Base-by-base conservation (phyloP, 2,113 vertebrate genomes). In the Hyperopisus bebe region DNA sequence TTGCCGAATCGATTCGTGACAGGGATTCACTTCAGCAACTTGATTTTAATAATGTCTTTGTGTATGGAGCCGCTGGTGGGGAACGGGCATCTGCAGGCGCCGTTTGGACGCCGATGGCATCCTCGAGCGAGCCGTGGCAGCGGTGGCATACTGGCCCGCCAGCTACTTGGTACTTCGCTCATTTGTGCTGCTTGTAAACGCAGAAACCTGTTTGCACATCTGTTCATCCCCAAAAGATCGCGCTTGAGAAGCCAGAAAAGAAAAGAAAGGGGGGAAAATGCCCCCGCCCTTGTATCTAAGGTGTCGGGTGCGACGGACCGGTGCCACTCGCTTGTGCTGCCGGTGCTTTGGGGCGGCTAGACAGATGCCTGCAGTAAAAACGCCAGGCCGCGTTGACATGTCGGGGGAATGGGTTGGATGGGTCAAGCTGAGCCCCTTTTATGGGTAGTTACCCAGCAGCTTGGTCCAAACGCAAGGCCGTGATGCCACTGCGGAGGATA, bases 31-130 rank as follows among this genome's bases (percentile, higher is more conserved):
- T 89, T 48, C 82, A 5, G 39, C 46, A 4, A 11, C 89, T 89
- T 62, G 55, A 90, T 88, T 88, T 88, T 91, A 85, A 91, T 90
- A 88, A 88, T 62, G 89, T 46, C 50, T 84, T 46, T 83, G 51
- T 84, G 85, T 62, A 89, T 62, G 27, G 44, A 74, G 53, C 88
- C 89, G 90, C 21, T 47, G 80, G 77, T 84, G 86, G 39, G 48
- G 86, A 88, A 80, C 27, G 6, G 82, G 84, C 55, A 31, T 66
- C 55, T 80, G 70, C 35, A 62, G 21, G 86, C 51, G 47, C 50
- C 47, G 66, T 44, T 88, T 31, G 86, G 47, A 39, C 35, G 24
- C 86, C 39, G 85, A 80, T 66, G 44, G 86, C 31, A 5, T 82
- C 35, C 62, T 51, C 62, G 35, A 80, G 74, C 44, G 66, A 58